A percentile compares a stretch with the other conserved stretches of the same genome.
These are phyloP conservation scores for Aphelinus atriplicis DNA, from an alignment of 1,140 invertebrate species.

Conservation along the genomic window DNA sequence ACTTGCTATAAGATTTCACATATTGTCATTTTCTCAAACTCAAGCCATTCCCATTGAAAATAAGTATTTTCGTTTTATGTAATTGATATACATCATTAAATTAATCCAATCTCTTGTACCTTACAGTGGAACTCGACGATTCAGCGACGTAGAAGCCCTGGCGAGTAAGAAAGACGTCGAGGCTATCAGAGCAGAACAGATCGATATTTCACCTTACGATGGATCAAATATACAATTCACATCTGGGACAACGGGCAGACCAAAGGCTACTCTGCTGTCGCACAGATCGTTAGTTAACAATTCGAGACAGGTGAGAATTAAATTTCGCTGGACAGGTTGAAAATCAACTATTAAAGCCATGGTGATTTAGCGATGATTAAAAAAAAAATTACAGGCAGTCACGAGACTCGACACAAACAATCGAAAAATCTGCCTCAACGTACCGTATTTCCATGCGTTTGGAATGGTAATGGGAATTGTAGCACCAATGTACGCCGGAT, in stretches of 20 bases:
- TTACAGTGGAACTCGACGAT: conserved; percentile 72
- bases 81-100: too few relatives aligned
- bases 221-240: conserved; percentile 88
- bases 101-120: too few relatives aligned
- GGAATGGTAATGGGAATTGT: conserved; percentile 80
- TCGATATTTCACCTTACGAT: conserved; percentile 72
- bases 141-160: conserved; percentile 68
- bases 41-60: too few relatives aligned
- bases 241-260: conserved; percentile 87
- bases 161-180: conserved; percentile 51
- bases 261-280: conserved; percentile 87
- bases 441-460: conserved; percentile 93
- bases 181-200: conserved; percentile 52
- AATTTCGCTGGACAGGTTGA: too few relatives aligned
- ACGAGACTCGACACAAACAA: conserved; percentile 69
- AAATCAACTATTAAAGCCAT: too few relatives aligned
- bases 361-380: too few relatives aligned
- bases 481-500: conserved; percentile 71
- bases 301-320: conserved; percentile 64
- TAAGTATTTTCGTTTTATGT: too few relatives aligned
- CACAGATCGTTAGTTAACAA: conserved; percentile 92
- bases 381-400: conserved; percentile 61
- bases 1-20: too few relatives aligned
- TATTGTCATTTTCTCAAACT: too few relatives aligned
- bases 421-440: conserved; percentile 78